phyloP scores from a whole-genome alignment of 2,113 vertebrate species.

The Scomber colias region DNA sequence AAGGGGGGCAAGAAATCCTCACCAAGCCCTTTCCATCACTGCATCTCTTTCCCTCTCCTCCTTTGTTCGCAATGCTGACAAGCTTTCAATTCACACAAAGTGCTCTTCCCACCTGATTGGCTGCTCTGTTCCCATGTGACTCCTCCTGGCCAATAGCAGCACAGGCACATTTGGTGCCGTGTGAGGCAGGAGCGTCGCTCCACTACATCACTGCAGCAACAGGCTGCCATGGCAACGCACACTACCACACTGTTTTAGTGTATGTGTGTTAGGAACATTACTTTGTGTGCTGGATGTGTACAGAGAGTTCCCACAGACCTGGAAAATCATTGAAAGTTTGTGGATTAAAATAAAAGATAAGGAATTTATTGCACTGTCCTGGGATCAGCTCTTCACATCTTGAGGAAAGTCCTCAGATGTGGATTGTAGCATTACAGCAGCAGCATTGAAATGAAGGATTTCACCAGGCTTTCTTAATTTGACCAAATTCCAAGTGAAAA shows the following conservation, averaged over 20 bases:
- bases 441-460: neutral
- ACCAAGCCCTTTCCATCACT: conserved; percentile 58
- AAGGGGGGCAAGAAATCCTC: conserved; percentile 48
- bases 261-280: conserved; percentile 23
- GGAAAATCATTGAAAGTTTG: conserved; percentile 49
- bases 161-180: conserved; percentile 80
- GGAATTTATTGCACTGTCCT: neutral
- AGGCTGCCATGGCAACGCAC: conserved; percentile 86
- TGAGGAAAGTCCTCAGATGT: conserved; percentile 11
- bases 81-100: conserved; percentile 83
- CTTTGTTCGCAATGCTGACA: conserved; percentile 80
- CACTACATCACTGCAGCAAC: conserved; percentile 83
- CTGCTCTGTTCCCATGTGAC: conserved; percentile 65
- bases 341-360: conserved; percentile 18
- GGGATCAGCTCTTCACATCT: conserved; percentile 7
- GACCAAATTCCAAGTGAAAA: neutral
- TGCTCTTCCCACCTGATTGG: conserved; percentile 77
- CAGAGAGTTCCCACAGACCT: conserved; percentile 30
- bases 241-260: conserved; percentile 60
- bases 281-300: conserved; percentile 37
- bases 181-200: conserved; percentile 73
- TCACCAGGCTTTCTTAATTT: neutral
- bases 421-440: neutral
- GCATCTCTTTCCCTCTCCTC: conserved; percentile 65
- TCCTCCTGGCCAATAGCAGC: conserved; percentile 66